phyloP scores from a whole-genome alignment of 2,888 invertebrate genomes.

The Antheraea assamensis region DNA sequence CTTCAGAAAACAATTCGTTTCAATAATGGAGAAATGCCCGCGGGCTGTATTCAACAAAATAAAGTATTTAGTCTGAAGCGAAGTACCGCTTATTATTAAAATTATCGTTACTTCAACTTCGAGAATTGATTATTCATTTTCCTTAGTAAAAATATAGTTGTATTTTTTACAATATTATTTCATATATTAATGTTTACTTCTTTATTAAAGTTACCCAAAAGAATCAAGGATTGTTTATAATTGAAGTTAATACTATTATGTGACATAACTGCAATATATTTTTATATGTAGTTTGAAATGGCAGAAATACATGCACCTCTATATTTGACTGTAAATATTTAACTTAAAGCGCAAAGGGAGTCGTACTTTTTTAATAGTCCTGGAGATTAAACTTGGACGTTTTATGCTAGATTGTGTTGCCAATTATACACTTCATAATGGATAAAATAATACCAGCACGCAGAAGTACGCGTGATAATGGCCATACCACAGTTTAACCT shows the following conservation, averaged over 20 bases:
- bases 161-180: conserved; percentile 13
- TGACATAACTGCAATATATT: too few species aligned
- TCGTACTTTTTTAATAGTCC: too few species aligned
- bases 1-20: conserved; percentile 73
- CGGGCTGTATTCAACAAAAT: conserved; percentile 63
- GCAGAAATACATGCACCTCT: too few species aligned
- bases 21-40: conserved; percentile 69
- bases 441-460: too few species aligned
- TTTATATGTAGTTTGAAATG: too few species aligned
- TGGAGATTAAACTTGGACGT: too few species aligned
- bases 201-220: background rate
- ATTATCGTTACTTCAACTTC: conserved; percentile 59
- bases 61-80: conserved; percentile 66
- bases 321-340: too few species aligned
- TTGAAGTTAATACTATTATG: background rate
- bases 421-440: too few species aligned
- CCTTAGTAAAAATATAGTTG: conserved; percentile 26
- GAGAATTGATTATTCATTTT: conserved; percentile 53
- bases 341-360: too few species aligned
- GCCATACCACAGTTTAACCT: too few species aligned
- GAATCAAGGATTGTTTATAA: background rate
- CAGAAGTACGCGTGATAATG: too few species aligned
- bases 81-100: conserved; percentile 66
- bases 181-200: background rate
- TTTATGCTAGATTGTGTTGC: too few species aligned